A percentile compares a stretch with the other conserved stretches of the same genome.
phyloP scores from a whole-genome alignment of 2,797 vertebrate genomes.

The Kryptopterus vitreolus region DNA sequence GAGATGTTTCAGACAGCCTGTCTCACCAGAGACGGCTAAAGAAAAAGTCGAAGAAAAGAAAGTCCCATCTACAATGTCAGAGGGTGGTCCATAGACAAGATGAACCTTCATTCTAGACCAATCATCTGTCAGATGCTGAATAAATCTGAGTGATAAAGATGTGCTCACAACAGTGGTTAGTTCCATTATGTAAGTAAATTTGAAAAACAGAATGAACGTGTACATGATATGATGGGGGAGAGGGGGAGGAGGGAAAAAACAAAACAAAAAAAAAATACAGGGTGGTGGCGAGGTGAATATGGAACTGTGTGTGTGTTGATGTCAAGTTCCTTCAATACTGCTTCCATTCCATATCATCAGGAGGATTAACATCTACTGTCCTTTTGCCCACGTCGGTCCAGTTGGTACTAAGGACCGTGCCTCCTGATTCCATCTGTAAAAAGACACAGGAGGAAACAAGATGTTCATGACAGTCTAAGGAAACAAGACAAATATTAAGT shows the following conservation, averaged over 20 bases:
- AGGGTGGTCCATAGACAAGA: neutral
- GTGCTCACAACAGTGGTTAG: neutral
- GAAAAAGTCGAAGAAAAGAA: neutral
- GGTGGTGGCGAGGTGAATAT: slow-evolving; percentile 20
- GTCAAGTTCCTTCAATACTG: slow-evolving; percentile 77
- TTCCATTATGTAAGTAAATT: neutral
- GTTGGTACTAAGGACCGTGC: slow-evolving; percentile 97
- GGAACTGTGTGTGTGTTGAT: neutral
- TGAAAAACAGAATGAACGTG: neutral
- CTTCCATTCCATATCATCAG: slow-evolving; percentile 91
- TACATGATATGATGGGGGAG: neutral
- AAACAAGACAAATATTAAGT: neutral
- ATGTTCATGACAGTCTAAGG: neutral
- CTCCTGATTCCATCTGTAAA: slow-evolving; percentile 92
- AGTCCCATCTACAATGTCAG: too few relatives aligned
- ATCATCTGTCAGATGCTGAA: neutral
- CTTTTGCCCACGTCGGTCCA: slow-evolving; percentile 92
- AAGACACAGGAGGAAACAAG: neutral
- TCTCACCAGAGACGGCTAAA: neutral
- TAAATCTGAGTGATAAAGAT: neutral
- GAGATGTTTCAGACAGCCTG: neutral
- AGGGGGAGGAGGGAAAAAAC: too few relatives aligned
- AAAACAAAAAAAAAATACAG: neutral
- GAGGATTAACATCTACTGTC: slow-evolving; percentile 91
- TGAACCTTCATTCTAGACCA: neutral